Evolutionary conservation across 2,113 vertebrate genomes (phyloP), one percentile per base, ranked within the genome.

Genomic region (Phainopepla nitens): DNA sequence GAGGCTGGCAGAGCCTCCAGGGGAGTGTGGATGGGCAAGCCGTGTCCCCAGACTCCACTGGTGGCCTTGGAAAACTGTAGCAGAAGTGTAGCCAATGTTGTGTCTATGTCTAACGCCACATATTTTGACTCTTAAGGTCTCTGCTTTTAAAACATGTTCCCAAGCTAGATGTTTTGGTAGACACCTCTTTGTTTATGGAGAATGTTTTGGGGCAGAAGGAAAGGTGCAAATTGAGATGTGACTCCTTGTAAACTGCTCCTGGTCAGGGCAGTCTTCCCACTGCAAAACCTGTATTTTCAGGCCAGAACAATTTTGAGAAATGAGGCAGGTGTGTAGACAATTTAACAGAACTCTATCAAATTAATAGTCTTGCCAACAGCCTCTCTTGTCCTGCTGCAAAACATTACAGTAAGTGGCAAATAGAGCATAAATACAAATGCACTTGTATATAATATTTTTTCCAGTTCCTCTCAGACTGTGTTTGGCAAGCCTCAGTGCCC

Each of bases 121-220:
- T 95, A 50, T 89, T 94, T 94, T 95, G 96, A 89, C 93, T 97
- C 23, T 18, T 39, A 62, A 64, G 69, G 21, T 58, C 39, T 66
- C 44, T 89, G 54, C 33, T 92, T 93, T 81, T 78, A 31, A 77
- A 82, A 24, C 23, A 19, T 5, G 9, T 83, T 93, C 60, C 44
- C 92, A n/a, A 83, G 27, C 16, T 10, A 57, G n/a, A 76, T 13
- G 2, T 89, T 86, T 90, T 82, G 49, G 28, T 81, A 81, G 68
- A 78, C 49, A 36, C 33, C 39, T 73, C 45, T 19, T 75, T 82
- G 41, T 73, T 90, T 87, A 29, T 65, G 23, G 42, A 13, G 50
- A 42, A 9, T 66, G 31, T 86, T 90, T 25, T 78, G n/a, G 76
- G 35, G 27, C n/a, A n/a, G 41, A 87, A 81, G 49, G 31, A 33